These are phyloP conservation scores for Tenthredo notha DNA, from an alignment of 2,888 invertebrate species.

Conservation along the genomic window DNA sequence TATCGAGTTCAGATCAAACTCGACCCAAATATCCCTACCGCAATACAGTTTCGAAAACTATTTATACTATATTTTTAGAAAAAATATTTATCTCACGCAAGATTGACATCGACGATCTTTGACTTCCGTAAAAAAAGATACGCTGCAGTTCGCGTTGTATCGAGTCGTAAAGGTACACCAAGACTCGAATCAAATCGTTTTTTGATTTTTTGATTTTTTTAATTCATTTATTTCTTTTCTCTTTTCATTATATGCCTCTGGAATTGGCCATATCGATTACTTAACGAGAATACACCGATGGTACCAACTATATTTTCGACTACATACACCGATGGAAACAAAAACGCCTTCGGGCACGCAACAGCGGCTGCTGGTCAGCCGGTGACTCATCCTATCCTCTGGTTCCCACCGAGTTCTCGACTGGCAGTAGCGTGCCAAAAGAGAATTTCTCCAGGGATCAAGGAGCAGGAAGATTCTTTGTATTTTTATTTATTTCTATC, in stretches of 20 bases:
- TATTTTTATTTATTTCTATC: neutral
- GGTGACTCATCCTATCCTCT: slow-evolving; percentile 41
- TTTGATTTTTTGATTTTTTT: neutral
- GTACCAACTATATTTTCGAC: slow-evolving; percentile 20
- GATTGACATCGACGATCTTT: neutral
- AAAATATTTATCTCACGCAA: neutral
- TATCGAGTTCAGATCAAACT: slow-evolving; percentile 35
- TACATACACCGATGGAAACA: slow-evolving; percentile 19
- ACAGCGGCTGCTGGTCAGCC: slow-evolving; percentile 6
- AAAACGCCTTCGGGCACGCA: slow-evolving; percentile 47
- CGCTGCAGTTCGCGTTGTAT: neutral
- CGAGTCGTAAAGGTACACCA: neutral
- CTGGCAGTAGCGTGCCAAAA: slow-evolving; percentile 23
- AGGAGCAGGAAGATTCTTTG: neutral
- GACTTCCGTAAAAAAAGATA: neutral
- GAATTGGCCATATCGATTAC: slow-evolving; percentile 3
- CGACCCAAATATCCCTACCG: slow-evolving; percentile 23
- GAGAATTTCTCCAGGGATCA: slow-evolving; percentile 6
- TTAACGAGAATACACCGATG: neutral
- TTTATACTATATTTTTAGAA: neutral
- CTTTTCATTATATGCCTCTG: neutral
- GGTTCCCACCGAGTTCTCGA: neutral
- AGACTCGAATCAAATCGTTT: neutral
- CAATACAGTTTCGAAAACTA: neutral
- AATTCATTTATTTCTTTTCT: too few species aligned